Base-by-base conservation (phyloP, 2,888 invertebrate species). In the Tetropium fuscum region DNA sequence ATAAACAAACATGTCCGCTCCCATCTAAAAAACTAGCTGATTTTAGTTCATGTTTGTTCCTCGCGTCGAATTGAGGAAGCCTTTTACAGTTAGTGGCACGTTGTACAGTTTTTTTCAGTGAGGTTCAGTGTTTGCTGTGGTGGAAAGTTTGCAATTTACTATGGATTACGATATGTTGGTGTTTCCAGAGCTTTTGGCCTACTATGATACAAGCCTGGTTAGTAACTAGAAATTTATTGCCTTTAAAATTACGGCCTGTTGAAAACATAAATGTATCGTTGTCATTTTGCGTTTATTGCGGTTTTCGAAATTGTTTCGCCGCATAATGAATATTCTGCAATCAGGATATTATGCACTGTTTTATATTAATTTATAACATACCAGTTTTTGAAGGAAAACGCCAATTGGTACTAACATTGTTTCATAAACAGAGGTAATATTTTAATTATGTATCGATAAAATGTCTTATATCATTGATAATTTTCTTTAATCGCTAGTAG, bases 131-230 rank as follows among this genome's bases (percentile, higher is more conserved):
- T 7, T 22, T 38, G 22, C 49, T 38, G 49, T 49, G 49, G 38
- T 49, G 36, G 10, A 18, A 25, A 44, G 43, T 45, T 44, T 40
- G 27, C 16, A 44, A 34, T 20, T 22, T 13, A 27, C 53, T 44
- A 87, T 87, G 88, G 88, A 88, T 87, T 88, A 87, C 84, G 88
- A 88, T 71, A 85, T 87, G 78, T 81, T 88, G 75, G 83, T 87
- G 71, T 87, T 86, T 80, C 86, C 87, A 71, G 88, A 88, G 60
- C 84, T 87, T 58, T 83, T 87, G 71, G 86, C 85, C 72, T 87
- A 87, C 80, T 88, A 88, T 76, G 87, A 88, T 74, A 84, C 78
- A 40, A 69, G 86, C 58, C 64, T 73, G 70, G 73, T 73, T 63
- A 57, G 71, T 69, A 59, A 20, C 43, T 22, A 47, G 43, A 18